Conservation (phyloP, 2,797 vertebrate genomes). For the Anguilla megastoma region DNA sequence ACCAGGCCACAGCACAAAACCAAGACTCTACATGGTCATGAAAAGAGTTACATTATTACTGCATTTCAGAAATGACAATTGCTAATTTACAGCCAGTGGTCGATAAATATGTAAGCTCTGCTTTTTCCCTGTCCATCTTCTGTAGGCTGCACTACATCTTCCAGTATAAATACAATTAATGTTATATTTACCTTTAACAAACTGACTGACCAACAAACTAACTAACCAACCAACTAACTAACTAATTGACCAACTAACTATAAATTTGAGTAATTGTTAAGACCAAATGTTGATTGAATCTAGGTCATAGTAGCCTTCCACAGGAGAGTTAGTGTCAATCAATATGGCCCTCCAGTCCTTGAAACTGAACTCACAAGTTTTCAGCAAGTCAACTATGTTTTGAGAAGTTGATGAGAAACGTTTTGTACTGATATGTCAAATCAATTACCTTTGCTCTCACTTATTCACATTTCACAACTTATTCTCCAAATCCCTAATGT, state of each 20-base stretch:
- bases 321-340: background rate
- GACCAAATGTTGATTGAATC: background rate
- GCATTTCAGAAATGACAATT: conserved; percentile 30
- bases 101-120: background rate
- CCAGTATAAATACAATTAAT: background rate
- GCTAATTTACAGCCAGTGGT: conserved; percentile 27
- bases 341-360: background rate
- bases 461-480: background rate
- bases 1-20: conserved; percentile 13
- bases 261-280: no score
- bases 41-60: conserved; percentile 2
- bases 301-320: background rate
- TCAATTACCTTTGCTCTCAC: background rate
- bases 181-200: no score
- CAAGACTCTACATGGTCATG: conserved; percentile 15
- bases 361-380: background rate
- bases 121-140: no score
- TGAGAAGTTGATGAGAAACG: background rate
- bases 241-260: background rate
- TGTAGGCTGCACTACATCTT: background rate
- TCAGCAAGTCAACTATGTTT: background rate
- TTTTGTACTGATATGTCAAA: background rate
- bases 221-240: background rate
- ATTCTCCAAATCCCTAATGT: background rate
- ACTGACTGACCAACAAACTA: no score